Evolutionary conservation across 2,888 invertebrate species (phyloP).

Genomic region (Leucophenga maculata): DNA sequence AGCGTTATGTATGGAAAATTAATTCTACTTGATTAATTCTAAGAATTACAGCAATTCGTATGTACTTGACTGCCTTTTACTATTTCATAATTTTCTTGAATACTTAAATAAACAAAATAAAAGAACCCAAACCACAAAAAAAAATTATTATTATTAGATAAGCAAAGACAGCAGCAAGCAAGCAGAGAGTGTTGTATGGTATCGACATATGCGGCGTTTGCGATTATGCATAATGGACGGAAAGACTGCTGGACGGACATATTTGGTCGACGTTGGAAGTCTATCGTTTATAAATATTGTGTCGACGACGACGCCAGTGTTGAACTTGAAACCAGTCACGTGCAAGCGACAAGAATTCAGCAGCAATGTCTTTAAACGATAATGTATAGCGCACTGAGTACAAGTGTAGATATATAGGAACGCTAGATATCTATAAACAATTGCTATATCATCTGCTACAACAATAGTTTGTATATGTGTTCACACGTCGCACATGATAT

Average conservation of each 20-base stretch:
- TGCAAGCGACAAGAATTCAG: conserved; percentile 51
- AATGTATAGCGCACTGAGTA: not conserved
- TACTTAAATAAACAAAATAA: not conserved
- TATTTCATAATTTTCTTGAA: not conserved
- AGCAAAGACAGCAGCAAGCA: too few species aligned
- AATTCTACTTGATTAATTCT: conserved; percentile 8
- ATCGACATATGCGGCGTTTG: conserved; percentile 1
- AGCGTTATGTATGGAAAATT: too few species aligned
- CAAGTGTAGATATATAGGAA: not conserved
- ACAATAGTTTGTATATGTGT: not conserved
- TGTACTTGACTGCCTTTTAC: conserved; percentile 37
- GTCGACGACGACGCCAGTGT: conserved; percentile 22
- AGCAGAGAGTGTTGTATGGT: too few species aligned
- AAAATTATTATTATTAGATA: too few species aligned
- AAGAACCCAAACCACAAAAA: too few species aligned
- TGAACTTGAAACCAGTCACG: conserved; percentile 63
- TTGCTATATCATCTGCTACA: not conserved
- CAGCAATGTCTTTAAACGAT: too few species aligned
- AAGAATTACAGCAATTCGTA: conserved; percentile 14
- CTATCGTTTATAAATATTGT: not conserved
- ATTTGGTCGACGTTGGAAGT: not conserved
- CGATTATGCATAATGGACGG: not conserved
- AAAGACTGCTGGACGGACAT: too few species aligned
- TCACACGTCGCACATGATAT: not conserved
- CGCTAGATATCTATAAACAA: not conserved